Base-by-base conservation (phyloP, 2,888 invertebrate genomes). In the Amphipoea lucens region DNA sequence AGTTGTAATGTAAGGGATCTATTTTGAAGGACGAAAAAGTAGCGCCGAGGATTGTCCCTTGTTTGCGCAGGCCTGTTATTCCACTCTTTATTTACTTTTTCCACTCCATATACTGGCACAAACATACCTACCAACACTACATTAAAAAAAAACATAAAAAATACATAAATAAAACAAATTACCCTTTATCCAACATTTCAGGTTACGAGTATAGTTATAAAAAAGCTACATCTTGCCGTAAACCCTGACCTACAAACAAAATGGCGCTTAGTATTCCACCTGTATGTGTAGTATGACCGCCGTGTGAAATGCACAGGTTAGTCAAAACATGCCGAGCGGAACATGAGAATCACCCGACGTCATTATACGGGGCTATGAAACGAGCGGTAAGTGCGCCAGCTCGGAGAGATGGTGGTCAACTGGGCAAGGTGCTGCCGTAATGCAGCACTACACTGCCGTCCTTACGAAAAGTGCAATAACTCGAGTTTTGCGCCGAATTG, bases 221-320 rank as follows among this genome's bases (percentile, higher is more conserved):
- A 87, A 86, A 62, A 51, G 9, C 83, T 79, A 60, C 23, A 67
- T 54, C 42, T 82, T 81, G 40, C 12, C 63, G 74, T 69, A 82
- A 87, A 80, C 90, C 92, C 81, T 93, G 93, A 93, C 94, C 93
- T 89, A 92, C 87, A 91, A 90, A 89, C 60, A 79, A 84, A 90
- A 90, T 85, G 85, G 85, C 82, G 79, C 71, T 85, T 80, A 80
- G 70, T 81, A 85, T 85, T 87, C 81, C 76, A 82, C 79, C 72
- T 85, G 82, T 51, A 48, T 73, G 74, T 77, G 81, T 76, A 77
- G 51, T 83, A 62, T 48, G 78, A 69, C 62, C 57, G 77, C 83
- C 91, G 91, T 91, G 91, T 90, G 93, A 93, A 92, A 90, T 92
- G 90, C 87, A 90, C 81, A 74, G 65, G 54, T 78, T 67, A 88